Evolutionary conservation across 2,797 vertebrate species (phyloP).

Genomic region (Ficedula albicollis): DNA sequence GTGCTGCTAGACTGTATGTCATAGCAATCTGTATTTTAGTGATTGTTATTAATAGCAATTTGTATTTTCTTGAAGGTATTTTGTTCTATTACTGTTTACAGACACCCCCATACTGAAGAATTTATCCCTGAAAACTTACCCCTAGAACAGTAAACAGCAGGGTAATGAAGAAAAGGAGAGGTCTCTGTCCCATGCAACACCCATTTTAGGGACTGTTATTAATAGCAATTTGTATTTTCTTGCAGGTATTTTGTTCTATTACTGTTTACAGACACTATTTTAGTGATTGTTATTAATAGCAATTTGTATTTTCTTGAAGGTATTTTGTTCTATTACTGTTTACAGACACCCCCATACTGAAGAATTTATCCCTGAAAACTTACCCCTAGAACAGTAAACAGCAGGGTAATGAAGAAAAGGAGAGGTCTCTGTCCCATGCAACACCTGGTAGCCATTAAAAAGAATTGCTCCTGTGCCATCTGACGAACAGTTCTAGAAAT

Average conservation of each 20-base stretch:
- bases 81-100: not conserved
- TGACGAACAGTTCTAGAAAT: slow-evolving; percentile 92
- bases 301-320: not conserved
- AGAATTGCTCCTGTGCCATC: slow-evolving; percentile 99
- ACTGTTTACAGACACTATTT: not conserved
- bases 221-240: not conserved
- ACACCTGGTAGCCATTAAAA: slow-evolving; percentile 98
- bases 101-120: not conserved
- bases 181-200: slow-evolving; percentile 98
- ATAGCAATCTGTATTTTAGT: not conserved
- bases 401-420: slow-evolving; percentile 97
- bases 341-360: not conserved
- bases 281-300: not conserved
- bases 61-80: not conserved
- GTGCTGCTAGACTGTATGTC: not conserved
- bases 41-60: not conserved
- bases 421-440: slow-evolving; percentile 99
- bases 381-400: slow-evolving; percentile 98
- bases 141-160: slow-evolving; percentile 97
- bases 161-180: slow-evolving; percentile 98
- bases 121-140: slow-evolving; percentile 79
- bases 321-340: not conserved
- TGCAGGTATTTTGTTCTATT: not conserved
- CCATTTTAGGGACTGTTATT: slow-evolving; percentile 27
- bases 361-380: slow-evolving; percentile 61